Base-by-base conservation (phyloP, 1,140 invertebrate species). In the Parapsyche elsis region DNA sequence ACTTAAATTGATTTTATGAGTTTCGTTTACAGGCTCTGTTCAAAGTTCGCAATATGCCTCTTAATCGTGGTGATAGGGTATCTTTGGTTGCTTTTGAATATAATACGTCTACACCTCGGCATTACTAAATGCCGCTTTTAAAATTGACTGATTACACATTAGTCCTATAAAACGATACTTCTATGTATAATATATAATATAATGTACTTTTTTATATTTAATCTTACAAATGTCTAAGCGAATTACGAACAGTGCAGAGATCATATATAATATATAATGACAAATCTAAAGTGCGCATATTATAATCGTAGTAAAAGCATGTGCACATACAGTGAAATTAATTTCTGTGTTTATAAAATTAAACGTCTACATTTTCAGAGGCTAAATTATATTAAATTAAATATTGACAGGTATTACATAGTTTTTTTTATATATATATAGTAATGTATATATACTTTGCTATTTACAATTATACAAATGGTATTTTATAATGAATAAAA, bases 81-180 rank as follows among this genome's bases (percentile, higher is more conserved):
- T 38, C 2, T 38, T 7, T 38, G 30, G 30, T 38, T 38, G 30
- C 30, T 38, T 38, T 38, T 38, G 30, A 38, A 38, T 38, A 53
- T 53, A 53, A 12, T 53, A 53, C 10, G 5, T 71, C 12, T 71
- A 44, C 24, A 75, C 73, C 10, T n/a, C 26, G 49, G 49, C 49
- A n/a, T 75, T 49, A 57, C 73, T 75, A 75, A 75, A 75, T 26
- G 24, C 73, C 23, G 23, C 38, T 9, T 24, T 75, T 10, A 75
- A 75, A 75, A 75, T 75, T 75, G 73, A 75, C 73, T 75, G 45
- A 57, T 75, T 71, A 71, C 26, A 45, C 1, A 7, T 71, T 38
- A 23, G 26, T 57, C 21, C 73, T 75, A 75, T 26, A 30, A 57
- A 75, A 53, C 14, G 49, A 46, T 49, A 75, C 19, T n/a, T 44